Percentiles rank a stretch among this genome's conserved stretches.
phyloP scores from a whole-genome alignment of 92 coral and sea anemone genomes.

The Diadumene lineata region DNA sequence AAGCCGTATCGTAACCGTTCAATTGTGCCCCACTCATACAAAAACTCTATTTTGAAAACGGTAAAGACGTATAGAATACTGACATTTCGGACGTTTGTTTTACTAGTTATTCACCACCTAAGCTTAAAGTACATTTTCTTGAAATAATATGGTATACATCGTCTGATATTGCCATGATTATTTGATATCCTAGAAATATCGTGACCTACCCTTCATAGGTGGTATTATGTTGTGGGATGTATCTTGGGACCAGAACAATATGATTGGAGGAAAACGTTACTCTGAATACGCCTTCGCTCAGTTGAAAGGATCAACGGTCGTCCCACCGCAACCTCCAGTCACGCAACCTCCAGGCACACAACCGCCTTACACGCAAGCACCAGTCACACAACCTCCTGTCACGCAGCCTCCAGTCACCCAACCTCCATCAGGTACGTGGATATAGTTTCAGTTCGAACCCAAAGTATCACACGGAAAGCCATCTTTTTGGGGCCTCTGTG shows the following conservation, averaged over 20 bases:
- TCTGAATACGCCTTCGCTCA: conserved; percentile 67
- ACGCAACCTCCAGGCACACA: conserved; percentile 55
- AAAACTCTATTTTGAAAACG: too few relatives aligned
- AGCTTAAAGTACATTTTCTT: too few relatives aligned
- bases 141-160: background rate
- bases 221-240: conserved; percentile 95
- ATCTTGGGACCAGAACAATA: conserved; percentile 92
- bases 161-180: background rate
- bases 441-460: too few relatives aligned
- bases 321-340: conserved; percentile 36
- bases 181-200: conserved; percentile 43
- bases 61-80: too few relatives aligned
- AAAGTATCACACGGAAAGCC: too few relatives aligned
- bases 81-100: too few relatives aligned
- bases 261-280: conserved; percentile 69
- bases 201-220: conserved; percentile 66
- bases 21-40: too few relatives aligned
- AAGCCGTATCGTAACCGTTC: too few relatives aligned
- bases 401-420: conserved; percentile 32
- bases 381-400: conserved; percentile 29
- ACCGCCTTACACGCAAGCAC: conserved; percentile 48
- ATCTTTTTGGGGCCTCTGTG: too few relatives aligned
- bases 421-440: conserved; percentile 35
- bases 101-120: too few relatives aligned
- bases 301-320: conserved; percentile 40